Evolutionary conservation across 2,797 vertebrate species (phyloP).

Genomic region (Thamnophis elegans): DNA sequence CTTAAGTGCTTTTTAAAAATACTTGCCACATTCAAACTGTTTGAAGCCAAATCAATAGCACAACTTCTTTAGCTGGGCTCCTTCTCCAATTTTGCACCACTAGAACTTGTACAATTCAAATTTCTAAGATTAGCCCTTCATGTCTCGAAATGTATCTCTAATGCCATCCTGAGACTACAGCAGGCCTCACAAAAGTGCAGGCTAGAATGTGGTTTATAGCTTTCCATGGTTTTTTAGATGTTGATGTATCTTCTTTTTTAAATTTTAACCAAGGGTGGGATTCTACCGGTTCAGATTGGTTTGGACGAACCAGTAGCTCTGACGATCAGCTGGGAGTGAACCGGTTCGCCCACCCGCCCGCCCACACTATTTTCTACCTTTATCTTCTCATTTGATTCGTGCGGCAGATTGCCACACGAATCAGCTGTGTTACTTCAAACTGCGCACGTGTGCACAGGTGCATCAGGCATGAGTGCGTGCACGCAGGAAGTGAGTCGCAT

Average conservation of each 20-base stretch:
- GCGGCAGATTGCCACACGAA: too few relatives aligned
- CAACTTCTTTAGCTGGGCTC: neutral
- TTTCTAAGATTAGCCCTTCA: neutral
- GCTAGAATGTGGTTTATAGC: neutral
- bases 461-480: too few relatives aligned
- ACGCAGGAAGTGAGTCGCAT: too few relatives aligned
- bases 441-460: too few relatives aligned
- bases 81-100: neutral
- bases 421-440: too few relatives aligned
- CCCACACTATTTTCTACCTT: too few relatives aligned
- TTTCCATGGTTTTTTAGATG: neutral
- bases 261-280: neutral
- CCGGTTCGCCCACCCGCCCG: too few relatives aligned
- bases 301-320: too few relatives aligned
- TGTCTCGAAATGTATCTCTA: neutral
- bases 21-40: neutral
- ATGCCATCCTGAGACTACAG: neutral
- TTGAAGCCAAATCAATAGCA: neutral
- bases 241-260: neutral
- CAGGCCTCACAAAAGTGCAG: neutral
- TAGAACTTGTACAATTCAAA: neutral
- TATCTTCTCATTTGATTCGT: too few relatives aligned
- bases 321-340: too few relatives aligned
- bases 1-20: neutral
- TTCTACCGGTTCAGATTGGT: too few relatives aligned